phyloP scores from a whole-genome alignment of 2,888 invertebrate species.

The Heliconius hortense region DNA sequence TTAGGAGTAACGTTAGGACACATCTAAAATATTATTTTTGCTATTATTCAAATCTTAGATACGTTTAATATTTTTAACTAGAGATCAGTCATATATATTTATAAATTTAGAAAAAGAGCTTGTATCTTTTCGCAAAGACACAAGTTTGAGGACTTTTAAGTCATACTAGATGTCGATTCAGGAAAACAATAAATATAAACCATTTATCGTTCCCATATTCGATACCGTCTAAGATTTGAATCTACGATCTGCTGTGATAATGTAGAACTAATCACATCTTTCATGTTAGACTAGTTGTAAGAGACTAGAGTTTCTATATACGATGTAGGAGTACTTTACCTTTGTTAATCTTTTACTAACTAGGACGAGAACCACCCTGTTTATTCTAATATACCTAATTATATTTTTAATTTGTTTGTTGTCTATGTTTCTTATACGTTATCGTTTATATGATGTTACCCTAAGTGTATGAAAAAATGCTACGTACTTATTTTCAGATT shows the following conservation, averaged over 20 bases:
- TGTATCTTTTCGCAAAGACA: neutral
- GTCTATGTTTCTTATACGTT: slow-evolving; percentile 69
- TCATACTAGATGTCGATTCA: neutral
- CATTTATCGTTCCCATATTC: neutral
- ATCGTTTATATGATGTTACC: slow-evolving; percentile 69
- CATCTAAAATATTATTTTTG: slow-evolving; percentile 1
- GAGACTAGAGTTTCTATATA: slow-evolving; percentile 77
- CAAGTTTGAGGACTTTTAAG: no score
- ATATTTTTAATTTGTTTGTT: slow-evolving; percentile 71
- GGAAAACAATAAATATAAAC: neutral
- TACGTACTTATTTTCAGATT: slow-evolving; percentile 81
- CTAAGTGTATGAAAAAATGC: slow-evolving; percentile 79
- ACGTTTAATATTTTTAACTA: neutral
- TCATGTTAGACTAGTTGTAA: slow-evolving; percentile 77
- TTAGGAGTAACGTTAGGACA: slow-evolving; percentile 4
- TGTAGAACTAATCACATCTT: slow-evolving; percentile 78
- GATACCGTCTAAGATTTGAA: slow-evolving; percentile 38
- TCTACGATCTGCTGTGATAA: slow-evolving; percentile 78
- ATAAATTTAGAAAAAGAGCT: neutral
- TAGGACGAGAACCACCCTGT: slow-evolving; percentile 69
- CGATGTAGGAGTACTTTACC: slow-evolving; percentile 67
- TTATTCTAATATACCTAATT: slow-evolving; percentile 60
- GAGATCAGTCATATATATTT: neutral
- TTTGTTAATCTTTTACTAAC: slow-evolving; percentile 77
- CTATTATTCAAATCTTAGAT: slow-evolving; percentile 27